Evolutionary conservation across 37 sponge, comb jelly and placozoan genomes (phyloP), one percentile per base, ranked within the genome.

Genomic region (Theonella swinhoei): DNA sequence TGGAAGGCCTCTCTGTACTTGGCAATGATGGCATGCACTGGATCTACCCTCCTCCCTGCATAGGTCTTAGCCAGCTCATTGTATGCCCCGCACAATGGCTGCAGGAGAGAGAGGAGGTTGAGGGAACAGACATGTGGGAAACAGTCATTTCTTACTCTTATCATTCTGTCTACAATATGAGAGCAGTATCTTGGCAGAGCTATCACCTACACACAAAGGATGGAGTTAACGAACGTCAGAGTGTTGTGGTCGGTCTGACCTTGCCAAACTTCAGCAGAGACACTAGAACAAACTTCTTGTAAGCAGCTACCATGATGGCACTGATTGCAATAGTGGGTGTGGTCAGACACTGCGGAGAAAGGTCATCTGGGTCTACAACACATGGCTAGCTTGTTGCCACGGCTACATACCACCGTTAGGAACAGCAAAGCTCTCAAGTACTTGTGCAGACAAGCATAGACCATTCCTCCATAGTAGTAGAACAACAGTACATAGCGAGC

Each of bases 401-500:
- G 41, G 4, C 28, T 39, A 73, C 91, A 68, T 79, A 95, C 96
- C 65, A 90, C 87, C 20, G 92, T 89, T 66, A 93, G 88, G 74
- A 90, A 95, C 30, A 90, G 92, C 25, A 92, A 76, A 39, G 96
- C 94, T 42, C 80, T 85, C 4, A 80, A 76, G 85, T 91, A 97
- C 83, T 90, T 80, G 24, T 90, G 92, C 41, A 97, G 81, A 65
- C 90, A 87, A 0, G 97, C 82, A 89, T 93, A 95, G 38, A 93
- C 84, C 87, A 95, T 90, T 19, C 98, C 98, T 40, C 98, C 98
- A 87, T 97, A 97, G 66, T 97, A 97, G 83, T 85, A 95, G 87
- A 85, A 97, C 19, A 88, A 87, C 20, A 97, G 71, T 24, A 97
- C 75, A 26, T 86, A 74, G 67, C 85, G 77, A 1, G 77, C 76